phyloP scores from a whole-genome alignment of 2,888 invertebrate species.

The Arctia plantaginis region DNA sequence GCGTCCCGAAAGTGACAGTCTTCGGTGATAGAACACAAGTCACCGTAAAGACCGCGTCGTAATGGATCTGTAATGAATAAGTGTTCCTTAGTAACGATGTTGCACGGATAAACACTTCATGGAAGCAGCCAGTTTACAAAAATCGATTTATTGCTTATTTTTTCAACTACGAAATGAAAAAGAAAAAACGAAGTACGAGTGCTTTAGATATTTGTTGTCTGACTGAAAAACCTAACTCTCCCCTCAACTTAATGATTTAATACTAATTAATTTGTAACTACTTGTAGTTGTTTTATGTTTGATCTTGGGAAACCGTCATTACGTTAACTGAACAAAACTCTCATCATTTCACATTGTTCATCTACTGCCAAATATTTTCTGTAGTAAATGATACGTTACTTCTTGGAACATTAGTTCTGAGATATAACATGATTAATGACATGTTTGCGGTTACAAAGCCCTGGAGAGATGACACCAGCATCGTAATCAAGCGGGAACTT shows the following conservation, averaged over 20 bases:
- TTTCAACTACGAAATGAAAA: too few species aligned
- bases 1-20: slow-evolving; percentile 93
- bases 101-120: not conserved
- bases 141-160: not conserved
- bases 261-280: too few species aligned
- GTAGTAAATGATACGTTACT: not conserved
- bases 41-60: slow-evolving; percentile 86
- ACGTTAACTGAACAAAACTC: not conserved
- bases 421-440: not conserved
- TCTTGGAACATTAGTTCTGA: not conserved
- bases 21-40: slow-evolving; percentile 89
- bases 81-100: not conserved
- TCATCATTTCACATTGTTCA: not conserved
- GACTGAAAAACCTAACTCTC: too few species aligned
- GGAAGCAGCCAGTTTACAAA: not conserved
- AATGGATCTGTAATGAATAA: slow-evolving; percentile 46
- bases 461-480: not conserved
- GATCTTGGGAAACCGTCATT: too few species aligned
- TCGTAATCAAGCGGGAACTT: not conserved
- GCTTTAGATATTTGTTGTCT: too few species aligned
- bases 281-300: too few species aligned
- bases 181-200: too few species aligned
- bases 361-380: not conserved
- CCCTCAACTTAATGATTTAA: too few species aligned
- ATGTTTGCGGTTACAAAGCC: not conserved